Conservation (phyloP, 2,113 vertebrate species). For the Phaetusa simplex region DNA sequence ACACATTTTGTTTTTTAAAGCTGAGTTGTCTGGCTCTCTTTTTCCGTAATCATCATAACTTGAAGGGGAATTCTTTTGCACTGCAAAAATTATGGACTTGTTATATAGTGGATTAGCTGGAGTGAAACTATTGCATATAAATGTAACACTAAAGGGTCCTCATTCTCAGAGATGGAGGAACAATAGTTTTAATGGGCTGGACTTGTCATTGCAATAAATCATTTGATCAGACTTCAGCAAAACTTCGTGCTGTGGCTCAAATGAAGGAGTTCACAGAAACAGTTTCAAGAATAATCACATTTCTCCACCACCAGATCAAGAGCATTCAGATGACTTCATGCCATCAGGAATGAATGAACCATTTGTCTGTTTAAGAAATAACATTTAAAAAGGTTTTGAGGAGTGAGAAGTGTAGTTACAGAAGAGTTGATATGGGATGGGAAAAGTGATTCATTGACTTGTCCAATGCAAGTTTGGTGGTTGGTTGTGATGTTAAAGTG, state of each 20-base stretch:
- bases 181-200: not conserved
- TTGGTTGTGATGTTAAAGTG: not conserved
- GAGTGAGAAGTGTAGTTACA: not conserved
- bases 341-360: not conserved
- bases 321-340: not conserved
- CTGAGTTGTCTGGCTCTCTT: not conserved
- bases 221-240: not conserved
- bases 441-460: not conserved
- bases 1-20: not conserved
- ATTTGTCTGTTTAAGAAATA: not conserved
- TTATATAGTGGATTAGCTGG: not conserved
- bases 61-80: not conserved
- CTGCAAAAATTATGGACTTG: not conserved
- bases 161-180: not conserved
- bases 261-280: not conserved
- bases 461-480: not conserved
- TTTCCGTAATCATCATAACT: not conserved
- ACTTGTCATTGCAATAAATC: not conserved
- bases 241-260: not conserved
- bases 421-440: not conserved
- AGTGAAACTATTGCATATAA: not conserved
- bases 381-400: not conserved
- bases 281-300: not conserved
- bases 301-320: not conserved
- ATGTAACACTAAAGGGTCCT: not conserved